These are phyloP conservation scores for Drosophila rellima DNA, from an alignment of 2,888 invertebrate species.

Conservation along the genomic window DNA sequence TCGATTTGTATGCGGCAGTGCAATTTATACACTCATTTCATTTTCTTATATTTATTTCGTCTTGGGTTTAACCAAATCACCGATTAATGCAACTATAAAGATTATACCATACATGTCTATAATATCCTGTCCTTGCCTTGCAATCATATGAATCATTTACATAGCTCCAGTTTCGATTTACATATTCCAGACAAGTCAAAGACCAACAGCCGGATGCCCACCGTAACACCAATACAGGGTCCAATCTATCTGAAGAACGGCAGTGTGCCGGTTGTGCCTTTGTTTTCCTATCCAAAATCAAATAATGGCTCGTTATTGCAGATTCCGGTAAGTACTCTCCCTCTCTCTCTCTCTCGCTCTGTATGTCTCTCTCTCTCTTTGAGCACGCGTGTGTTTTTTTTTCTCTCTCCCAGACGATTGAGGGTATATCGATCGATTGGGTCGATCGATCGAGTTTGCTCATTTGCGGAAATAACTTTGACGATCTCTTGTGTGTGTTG, in stretches of 20 bases:
- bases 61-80: conserved; percentile 55
- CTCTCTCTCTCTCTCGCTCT: neutral
- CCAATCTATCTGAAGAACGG: conserved; percentile 95
- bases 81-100: conserved; percentile 23
- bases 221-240: conserved; percentile 94
- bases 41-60: conserved; percentile 29
- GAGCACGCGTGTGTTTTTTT: neutral
- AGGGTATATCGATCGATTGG: conserved; percentile 41
- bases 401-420: conserved; percentile 24
- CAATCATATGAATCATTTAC: conserved; percentile 50
- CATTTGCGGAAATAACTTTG: conserved; percentile 83
- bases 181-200: conserved; percentile 55
- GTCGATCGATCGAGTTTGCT: conserved; percentile 71
- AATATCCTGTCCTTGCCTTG: conserved; percentile 19
- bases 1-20: conserved; percentile 71
- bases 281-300: conserved; percentile 93
- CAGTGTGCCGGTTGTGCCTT: conserved; percentile 93
- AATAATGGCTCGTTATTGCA: conserved; percentile 95
- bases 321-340: conserved; percentile 92
- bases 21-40: conserved; percentile 51
- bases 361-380: neutral
- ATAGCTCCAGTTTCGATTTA: conserved; percentile 14
- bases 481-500: conserved; percentile 50
- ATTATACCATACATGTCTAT: conserved; percentile 9
- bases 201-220: conserved; percentile 85